These are phyloP conservation scores for Protonemura montana DNA, from an alignment of 2,888 invertebrate genomes.

Conservation along the genomic window DNA sequence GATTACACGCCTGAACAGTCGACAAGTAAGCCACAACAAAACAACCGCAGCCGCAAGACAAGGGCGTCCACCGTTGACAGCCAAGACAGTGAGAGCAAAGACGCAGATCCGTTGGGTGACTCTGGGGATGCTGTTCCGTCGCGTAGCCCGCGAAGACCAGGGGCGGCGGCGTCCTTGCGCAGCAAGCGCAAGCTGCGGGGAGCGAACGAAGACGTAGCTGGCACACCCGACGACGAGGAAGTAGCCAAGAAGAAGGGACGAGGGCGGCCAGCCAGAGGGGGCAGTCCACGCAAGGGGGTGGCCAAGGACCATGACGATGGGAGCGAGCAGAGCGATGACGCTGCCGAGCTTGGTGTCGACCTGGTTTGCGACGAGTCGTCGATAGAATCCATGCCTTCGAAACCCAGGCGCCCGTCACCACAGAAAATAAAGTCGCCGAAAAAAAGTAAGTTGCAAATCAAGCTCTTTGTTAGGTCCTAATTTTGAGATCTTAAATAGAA, in stretches of 20 bases:
- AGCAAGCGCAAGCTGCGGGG: slow-evolving; percentile 29
- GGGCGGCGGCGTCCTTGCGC: background rate
- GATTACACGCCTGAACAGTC: slow-evolving; percentile 54
- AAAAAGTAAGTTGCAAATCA: slow-evolving; percentile 40
- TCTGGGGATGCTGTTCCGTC: slow-evolving; percentile 36
- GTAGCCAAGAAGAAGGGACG: slow-evolving; percentile 33
- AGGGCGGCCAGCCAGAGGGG: slow-evolving; percentile 1
- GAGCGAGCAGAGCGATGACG: slow-evolving; percentile 44
- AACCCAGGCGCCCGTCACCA: background rate
- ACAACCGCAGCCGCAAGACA: slow-evolving; percentile 2
- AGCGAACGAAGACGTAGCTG: background rate
- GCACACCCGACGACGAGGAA: slow-evolving; percentile 33
- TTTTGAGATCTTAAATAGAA: no score
- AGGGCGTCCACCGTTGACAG: slow-evolving; percentile 28
- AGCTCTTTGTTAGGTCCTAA: no score
- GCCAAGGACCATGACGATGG: slow-evolving; percentile 52
- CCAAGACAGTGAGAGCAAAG: slow-evolving; percentile 13
- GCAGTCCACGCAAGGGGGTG: background rate
- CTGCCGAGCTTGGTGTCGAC: slow-evolving; percentile 27
- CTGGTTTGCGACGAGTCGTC: slow-evolving; percentile 33
- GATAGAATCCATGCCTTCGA: slow-evolving; percentile 16
- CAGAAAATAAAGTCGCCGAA: slow-evolving; percentile 2
- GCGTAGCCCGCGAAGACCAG: slow-evolving; percentile 22
- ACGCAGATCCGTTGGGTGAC: slow-evolving; percentile 41
- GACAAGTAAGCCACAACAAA: slow-evolving; percentile 9